Evolutionary conservation across 2,888 invertebrate genomes (phyloP).

Genomic region (Cataglyphis cursor): DNA sequence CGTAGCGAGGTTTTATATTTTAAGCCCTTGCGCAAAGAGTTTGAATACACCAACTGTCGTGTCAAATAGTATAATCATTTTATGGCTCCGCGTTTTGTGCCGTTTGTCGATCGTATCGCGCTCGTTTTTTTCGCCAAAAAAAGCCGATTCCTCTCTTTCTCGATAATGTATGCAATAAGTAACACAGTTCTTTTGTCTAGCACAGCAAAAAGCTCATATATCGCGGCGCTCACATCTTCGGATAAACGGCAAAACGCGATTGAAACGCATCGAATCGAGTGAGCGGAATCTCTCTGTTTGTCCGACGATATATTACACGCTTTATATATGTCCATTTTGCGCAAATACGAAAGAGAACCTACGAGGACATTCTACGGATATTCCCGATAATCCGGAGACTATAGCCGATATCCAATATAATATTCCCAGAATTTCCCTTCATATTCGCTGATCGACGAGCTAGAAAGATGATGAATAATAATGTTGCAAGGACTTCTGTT

Average conservation of each 20-base stretch:
- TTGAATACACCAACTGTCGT: background rate
- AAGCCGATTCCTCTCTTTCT: background rate
- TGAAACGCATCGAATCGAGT: constrained; percentile 30
- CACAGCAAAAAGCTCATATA: background rate
- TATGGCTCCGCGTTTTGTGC: background rate
- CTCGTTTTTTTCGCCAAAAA: background rate
- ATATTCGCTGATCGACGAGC: constrained; percentile 24
- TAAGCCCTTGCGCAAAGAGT: background rate
- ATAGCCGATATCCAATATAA: constrained; percentile 47
- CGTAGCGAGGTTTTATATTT: background rate
- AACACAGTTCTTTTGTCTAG: constrained; percentile 8
- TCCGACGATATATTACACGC: constrained; percentile 43
- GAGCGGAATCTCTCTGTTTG: constrained; percentile 27
- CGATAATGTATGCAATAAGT: background rate
- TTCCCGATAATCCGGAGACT: constrained; percentile 29
- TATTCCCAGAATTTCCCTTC: constrained; percentile 43
- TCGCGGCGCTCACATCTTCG: constrained; percentile 22
- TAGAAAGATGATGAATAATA: constrained; percentile 46
- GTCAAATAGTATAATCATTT: constrained; percentile 17
- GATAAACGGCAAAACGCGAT: constrained; percentile 29
- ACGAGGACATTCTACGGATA: constrained; percentile 29
- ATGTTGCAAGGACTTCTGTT: constrained; percentile 39
- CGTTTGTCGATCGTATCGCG: background rate
- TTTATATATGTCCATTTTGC: constrained; percentile 34
- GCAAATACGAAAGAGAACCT: constrained; percentile 31